Base-by-base conservation (phyloP, 2,113 vertebrate genomes). In the Limnothrissa miodon region DNA sequence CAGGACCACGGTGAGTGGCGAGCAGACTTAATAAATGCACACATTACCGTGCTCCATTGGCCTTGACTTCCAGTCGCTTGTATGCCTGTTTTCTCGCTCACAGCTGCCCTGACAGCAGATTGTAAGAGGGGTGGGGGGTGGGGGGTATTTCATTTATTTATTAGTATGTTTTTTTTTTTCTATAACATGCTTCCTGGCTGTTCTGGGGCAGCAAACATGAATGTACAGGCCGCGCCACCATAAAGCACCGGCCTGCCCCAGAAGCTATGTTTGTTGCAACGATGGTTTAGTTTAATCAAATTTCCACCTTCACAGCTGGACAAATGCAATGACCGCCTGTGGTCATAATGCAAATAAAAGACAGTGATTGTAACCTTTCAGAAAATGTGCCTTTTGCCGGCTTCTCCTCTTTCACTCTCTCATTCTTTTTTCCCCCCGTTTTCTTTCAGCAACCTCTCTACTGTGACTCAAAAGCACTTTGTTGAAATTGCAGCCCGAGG, bases 21-120 rank as follows among this genome's bases (percentile, higher is more conserved):
- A 80, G 66, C 42, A 6, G 62, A 79, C 81, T 90, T 90, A 93
- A 91, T 90, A 90, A 89, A 93, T 89, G 88, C 88, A 88, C 87
- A 84, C 87, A 90, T 92, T 91, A 91, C 85, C 85, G 85, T 48
- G 81, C 85, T 87, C 89, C 87, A 92, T 93, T 92, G 90, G 87
- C 86, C 74, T 85, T 88, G 88, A 86, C 87, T 91, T 87, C 66
- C 66, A 74, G 36, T 74, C 33, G 66, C 66, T 74, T 91, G 87
- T 91, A 91, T 90, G 87, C 89, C 87, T 88, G 88, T 89, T 87
- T 84, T 87, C 86, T 78, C 78, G 83, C 84, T 13, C 87, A 83
- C 89, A 85, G 88, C 87, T 89, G 88, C 85, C 88, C 87, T 86
- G 84, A 86, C 87, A 74, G 66, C 29, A 33, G 66, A 15, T 74